Evolutionary conservation across 1,140 invertebrate genomes (phyloP).

Genomic region (roundworm (Caenorhabditis elegans)): DNA sequence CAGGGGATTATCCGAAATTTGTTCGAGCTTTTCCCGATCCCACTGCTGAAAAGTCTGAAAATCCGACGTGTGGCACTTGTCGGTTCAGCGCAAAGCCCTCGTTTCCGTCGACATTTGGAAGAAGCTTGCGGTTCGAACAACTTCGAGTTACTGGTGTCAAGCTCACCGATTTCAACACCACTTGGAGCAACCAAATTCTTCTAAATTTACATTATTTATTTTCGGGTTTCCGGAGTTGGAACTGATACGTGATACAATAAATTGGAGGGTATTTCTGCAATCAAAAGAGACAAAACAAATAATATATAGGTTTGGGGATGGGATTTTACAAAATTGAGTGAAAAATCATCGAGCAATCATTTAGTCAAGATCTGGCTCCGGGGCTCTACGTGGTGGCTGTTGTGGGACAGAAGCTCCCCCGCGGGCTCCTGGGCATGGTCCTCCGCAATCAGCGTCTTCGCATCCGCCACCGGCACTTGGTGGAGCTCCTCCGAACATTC

Average conservation of each 20-base stretch:
- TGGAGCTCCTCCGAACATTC: slow-evolving; percentile 14
- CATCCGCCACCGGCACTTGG: not conserved
- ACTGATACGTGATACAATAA: not conserved
- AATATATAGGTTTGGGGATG: no score
- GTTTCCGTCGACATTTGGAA: not conserved
- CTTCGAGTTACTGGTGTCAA: not conserved
- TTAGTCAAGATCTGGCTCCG: slow-evolving; percentile 11
- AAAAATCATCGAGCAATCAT: not conserved
- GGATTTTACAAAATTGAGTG: not conserved
- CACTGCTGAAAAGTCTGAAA: not conserved
- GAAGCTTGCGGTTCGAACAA: no score
- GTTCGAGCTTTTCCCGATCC: not conserved
- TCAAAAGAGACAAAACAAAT: no score
- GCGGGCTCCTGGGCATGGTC: not conserved
- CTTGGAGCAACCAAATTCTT: not conserved
- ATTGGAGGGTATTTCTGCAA: no score
- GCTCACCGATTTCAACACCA: not conserved
- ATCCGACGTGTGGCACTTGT: not conserved
- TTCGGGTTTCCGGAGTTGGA: no score
- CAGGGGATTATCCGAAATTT: not conserved
- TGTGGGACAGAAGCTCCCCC: not conserved
- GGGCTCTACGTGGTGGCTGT: not conserved
- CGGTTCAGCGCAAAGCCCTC: not conserved
- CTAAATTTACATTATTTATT: not conserved
- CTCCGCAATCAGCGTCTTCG: not conserved